Conservation (phyloP, 2,113 vertebrate genomes). For the Lutjanus erythropterus region DNA sequence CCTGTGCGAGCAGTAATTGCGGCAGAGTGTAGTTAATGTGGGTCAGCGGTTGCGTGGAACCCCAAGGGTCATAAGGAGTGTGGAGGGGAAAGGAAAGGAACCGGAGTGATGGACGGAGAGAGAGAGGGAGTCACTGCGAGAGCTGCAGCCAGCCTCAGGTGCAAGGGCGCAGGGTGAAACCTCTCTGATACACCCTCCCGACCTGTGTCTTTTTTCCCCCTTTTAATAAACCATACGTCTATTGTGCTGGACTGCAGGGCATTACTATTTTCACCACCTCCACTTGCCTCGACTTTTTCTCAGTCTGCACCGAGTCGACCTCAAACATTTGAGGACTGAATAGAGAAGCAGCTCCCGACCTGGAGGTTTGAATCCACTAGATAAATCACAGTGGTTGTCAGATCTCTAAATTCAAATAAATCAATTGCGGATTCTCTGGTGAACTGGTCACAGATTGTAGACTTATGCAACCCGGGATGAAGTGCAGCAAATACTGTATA, state of each 20-base stretch:
- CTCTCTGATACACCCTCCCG: conserved; percentile 19
- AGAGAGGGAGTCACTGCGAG: conserved; percentile 24
- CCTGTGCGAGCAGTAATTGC: conserved; percentile 65
- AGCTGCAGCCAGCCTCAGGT: conserved; percentile 28
- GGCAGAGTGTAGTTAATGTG: conserved; percentile 68
- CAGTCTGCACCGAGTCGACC: conserved; percentile 13
- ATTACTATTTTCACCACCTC: not conserved
- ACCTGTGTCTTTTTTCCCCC: not conserved
- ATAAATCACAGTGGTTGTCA: not conserved
- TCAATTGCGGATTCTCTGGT: not conserved
- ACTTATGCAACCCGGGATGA: not conserved
- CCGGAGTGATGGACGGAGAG: conserved; percentile 6
- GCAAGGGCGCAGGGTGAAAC: conserved; percentile 42
- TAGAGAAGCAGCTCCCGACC: conserved; percentile 5
- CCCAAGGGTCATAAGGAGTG: conserved; percentile 45
- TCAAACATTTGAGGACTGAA: not conserved
- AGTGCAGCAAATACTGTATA: not conserved
- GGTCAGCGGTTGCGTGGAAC: conserved; percentile 61
- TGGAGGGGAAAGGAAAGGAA: conserved; percentile 11
- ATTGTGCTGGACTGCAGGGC: conserved; percentile 15
- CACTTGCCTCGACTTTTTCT: not conserved
- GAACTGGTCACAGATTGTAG: not conserved
- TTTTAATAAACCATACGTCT: conserved; percentile 49
- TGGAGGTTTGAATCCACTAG: not conserved
- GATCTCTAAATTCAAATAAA: too few species aligned